These are phyloP conservation scores for Ophioderma brevispina DNA, from an alignment of 35 echinoderm and acorn worm genomes.

Conservation along the genomic window DNA sequence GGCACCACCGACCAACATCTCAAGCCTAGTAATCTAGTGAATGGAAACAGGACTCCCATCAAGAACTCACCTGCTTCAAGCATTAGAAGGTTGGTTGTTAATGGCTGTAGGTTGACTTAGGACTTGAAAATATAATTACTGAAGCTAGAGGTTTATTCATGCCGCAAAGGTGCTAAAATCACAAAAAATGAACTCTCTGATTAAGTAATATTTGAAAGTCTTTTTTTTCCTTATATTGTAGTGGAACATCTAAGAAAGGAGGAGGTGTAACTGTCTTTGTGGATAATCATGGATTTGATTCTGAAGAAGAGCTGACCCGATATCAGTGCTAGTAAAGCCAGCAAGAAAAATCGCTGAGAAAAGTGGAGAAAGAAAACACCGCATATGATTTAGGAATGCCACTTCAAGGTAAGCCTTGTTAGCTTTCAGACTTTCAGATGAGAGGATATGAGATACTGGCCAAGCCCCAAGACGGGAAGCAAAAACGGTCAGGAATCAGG, in stretches of 20 bases:
- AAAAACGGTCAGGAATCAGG: too few relatives aligned
- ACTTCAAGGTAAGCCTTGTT: slow-evolving; percentile 51
- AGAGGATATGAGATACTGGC: too few relatives aligned
- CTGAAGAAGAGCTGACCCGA: slow-evolving; percentile 37
- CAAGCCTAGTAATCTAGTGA: not conserved
- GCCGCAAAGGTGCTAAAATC: too few relatives aligned
- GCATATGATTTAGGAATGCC: slow-evolving; percentile 72
- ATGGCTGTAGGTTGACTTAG: too few relatives aligned
- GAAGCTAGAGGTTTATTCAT: too few relatives aligned
- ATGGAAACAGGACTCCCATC: not conserved
- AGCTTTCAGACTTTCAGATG: too few relatives aligned
- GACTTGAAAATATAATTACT: not conserved
- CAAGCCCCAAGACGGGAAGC: too few relatives aligned
- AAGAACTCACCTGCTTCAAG: slow-evolving; percentile 32
- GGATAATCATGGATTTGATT: slow-evolving; percentile 49
- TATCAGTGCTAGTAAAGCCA: slow-evolving; percentile 28
- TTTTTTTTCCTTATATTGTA: not conserved
- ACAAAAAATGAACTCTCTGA: not conserved
- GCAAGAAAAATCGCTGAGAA: slow-evolving; percentile 17
- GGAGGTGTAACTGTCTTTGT: slow-evolving; percentile 67
- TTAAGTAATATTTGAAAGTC: too few relatives aligned
- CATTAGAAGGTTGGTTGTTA: slow-evolving; percentile 32
- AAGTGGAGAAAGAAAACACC: slow-evolving; percentile 34
- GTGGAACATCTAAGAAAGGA: slow-evolving; percentile 26
- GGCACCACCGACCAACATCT: not conserved